Evolutionary conservation across 2,888 invertebrate species (phyloP).

Genomic region (Papilio elwesi): DNA sequence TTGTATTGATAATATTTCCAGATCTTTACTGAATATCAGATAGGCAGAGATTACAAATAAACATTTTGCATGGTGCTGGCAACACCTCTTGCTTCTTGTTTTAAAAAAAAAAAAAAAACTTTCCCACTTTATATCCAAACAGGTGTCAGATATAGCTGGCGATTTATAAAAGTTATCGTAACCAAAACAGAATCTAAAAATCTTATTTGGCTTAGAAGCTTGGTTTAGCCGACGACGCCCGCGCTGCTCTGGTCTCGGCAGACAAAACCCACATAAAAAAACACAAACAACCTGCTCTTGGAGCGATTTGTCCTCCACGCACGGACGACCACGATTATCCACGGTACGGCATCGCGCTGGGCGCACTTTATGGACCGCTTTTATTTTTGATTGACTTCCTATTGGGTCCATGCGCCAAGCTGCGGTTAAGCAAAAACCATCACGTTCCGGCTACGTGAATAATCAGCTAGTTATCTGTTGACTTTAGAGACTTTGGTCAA

Average conservation of each 20-base stretch:
- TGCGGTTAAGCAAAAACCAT: slow-evolving; percentile 45
- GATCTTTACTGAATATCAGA: too few relatives aligned
- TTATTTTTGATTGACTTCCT: slow-evolving; percentile 50
- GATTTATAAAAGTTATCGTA: not conserved
- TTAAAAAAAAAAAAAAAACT: too few relatives aligned
- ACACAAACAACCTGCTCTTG: slow-evolving; percentile 62
- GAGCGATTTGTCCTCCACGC: slow-evolving; percentile 56
- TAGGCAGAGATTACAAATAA: too few relatives aligned
- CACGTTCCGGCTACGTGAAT: slow-evolving; percentile 67
- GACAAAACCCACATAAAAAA: slow-evolving; percentile 52
- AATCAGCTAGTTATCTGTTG: slow-evolving; percentile 75
- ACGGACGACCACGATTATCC: slow-evolving; percentile 61
- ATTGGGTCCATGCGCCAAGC: slow-evolving; percentile 46
- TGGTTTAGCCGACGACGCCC: slow-evolving; percentile 42
- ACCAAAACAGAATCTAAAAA: not conserved
- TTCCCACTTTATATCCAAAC: not conserved
- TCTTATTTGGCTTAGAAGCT: slow-evolving; percentile 28
- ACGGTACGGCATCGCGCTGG: slow-evolving; percentile 58
- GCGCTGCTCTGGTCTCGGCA: slow-evolving; percentile 42
- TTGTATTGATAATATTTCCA: too few relatives aligned
- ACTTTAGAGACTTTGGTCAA: slow-evolving; percentile 59
- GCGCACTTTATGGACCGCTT: slow-evolving; percentile 49
- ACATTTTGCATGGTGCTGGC: too few relatives aligned
- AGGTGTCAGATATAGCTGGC: not conserved
- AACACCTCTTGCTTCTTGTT: too few relatives aligned